Evolutionary conservation across 2,888 invertebrate genomes (phyloP).

Genomic region (Archaeoteleia sp.): DNA sequence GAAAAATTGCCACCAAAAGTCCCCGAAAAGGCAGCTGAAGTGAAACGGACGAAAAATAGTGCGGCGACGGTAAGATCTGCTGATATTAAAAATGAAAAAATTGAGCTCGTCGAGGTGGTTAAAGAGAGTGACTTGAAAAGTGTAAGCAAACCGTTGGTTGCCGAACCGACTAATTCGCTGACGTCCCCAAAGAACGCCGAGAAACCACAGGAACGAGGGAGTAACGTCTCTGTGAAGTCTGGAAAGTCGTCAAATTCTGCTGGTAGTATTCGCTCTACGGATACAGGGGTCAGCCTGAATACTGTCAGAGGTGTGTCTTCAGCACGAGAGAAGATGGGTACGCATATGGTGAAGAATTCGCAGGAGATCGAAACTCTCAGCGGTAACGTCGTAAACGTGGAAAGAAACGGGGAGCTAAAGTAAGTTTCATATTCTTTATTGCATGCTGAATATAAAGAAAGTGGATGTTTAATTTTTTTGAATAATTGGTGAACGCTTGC

Average conservation of each 20-base stretch:
- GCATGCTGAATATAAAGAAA: too few relatives aligned
- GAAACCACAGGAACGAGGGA: constrained; percentile 45
- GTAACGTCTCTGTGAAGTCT: constrained; percentile 61
- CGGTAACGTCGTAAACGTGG: constrained; percentile 67
- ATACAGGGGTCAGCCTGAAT: constrained; percentile 72
- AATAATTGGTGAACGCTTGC: too few relatives aligned
- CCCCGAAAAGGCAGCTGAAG: not conserved
- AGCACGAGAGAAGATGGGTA: constrained; percentile 68
- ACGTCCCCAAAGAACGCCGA: constrained; percentile 46
- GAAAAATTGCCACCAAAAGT: not conserved
- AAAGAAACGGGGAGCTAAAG: constrained; percentile 53
- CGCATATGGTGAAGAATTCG: constrained; percentile 67
- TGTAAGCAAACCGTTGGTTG: constrained; percentile 21
- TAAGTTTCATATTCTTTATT: too few relatives aligned
- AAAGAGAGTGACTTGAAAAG: constrained; percentile 22
- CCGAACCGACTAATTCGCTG: constrained; percentile 22
- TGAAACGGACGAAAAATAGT: too few relatives aligned
- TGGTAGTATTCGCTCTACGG: constrained; percentile 67
- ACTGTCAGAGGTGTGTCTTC: constrained; percentile 71
- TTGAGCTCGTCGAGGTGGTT: not conserved
- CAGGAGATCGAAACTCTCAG: constrained; percentile 72
- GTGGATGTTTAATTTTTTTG: constrained; percentile 17
- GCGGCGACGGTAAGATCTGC: too few relatives aligned
- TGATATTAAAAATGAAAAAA: too few relatives aligned
- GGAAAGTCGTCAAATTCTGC: constrained; percentile 65